These are phyloP conservation scores for Nyctibius bracteatus DNA, from an alignment of 2,113 vertebrate species.

Conservation along the genomic window DNA sequence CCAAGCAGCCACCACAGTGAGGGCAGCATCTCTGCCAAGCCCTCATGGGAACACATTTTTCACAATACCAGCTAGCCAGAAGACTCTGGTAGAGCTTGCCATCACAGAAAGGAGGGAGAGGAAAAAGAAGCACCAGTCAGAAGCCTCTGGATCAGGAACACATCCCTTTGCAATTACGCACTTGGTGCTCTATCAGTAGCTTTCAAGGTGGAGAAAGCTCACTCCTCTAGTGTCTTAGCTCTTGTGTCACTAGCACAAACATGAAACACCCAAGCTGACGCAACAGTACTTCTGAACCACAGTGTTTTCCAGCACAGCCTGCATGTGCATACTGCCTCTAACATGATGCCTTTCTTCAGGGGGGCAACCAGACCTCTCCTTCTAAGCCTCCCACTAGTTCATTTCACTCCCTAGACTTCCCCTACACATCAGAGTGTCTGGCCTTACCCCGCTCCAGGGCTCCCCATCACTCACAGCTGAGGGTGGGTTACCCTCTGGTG, in stretches of 20 bases:
- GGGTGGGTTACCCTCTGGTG: slow-evolving; percentile 57
- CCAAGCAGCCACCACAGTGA: background rate
- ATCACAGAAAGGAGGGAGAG: background rate
- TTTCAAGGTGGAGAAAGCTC: background rate
- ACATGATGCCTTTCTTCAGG: background rate
- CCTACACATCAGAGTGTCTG: background rate
- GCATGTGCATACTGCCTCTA: background rate
- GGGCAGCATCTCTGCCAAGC: background rate
- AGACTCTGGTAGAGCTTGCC: background rate
- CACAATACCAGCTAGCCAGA: background rate
- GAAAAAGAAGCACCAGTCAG: background rate
- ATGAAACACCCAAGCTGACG: background rate
- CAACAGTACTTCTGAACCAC: background rate
- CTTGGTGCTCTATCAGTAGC: background rate
- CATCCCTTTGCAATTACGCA: background rate
- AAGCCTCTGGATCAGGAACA: background rate
- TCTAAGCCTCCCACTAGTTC: background rate
- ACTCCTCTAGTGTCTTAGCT: background rate
- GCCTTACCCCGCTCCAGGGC: slow-evolving; percentile 68
- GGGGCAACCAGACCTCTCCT: background rate
- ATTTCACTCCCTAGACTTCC: background rate
- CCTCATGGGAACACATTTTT: background rate
- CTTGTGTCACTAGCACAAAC: background rate
- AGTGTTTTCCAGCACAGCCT: background rate
- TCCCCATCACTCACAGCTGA: slow-evolving; percentile 75